These are phyloP conservation scores for Drosophila ogumai DNA, from an alignment of 1,140 invertebrate species.

Conservation along the genomic window DNA sequence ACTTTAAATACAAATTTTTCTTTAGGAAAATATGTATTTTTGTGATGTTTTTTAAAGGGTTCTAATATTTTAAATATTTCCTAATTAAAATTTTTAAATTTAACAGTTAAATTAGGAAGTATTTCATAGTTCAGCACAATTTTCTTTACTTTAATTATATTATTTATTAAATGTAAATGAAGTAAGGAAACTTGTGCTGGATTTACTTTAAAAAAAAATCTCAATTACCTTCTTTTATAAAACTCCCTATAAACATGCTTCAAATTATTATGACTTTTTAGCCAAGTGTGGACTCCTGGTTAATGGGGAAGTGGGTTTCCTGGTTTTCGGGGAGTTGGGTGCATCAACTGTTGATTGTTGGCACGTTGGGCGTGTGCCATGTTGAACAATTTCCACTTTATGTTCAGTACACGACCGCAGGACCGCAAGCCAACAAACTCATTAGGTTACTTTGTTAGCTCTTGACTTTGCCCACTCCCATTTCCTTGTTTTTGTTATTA, in stretches of 20 bases:
- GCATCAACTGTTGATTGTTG: constrained; percentile 31
- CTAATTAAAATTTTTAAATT: too few species aligned
- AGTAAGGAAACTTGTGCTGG: too few species aligned
- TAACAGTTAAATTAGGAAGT: too few species aligned
- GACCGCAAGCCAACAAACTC: constrained; percentile 36
- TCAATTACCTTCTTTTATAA: neutral
- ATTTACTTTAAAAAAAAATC: neutral
- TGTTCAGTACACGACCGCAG: constrained; percentile 8
- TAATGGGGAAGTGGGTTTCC: constrained; percentile 7
- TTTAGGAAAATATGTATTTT: neutral
- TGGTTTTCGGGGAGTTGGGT: neutral
- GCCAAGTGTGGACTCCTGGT: constrained; percentile 1
- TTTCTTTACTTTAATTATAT: neutral
- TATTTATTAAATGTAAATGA: too few species aligned
- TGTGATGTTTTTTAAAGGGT: neutral
- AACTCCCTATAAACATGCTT: neutral
- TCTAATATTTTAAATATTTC: neutral
- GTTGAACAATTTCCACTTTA: neutral
- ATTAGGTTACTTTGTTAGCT: constrained; percentile 39
- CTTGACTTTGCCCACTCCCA: neutral
- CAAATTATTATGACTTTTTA: neutral
- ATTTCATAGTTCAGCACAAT: too few species aligned
- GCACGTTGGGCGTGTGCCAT: constrained; percentile 5
- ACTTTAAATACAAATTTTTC: neutral
- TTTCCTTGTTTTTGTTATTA: constrained; percentile 2